phyloP scores from a whole-genome alignment of 1,140 invertebrate genomes.

The Ooceraea biroi region DNA sequence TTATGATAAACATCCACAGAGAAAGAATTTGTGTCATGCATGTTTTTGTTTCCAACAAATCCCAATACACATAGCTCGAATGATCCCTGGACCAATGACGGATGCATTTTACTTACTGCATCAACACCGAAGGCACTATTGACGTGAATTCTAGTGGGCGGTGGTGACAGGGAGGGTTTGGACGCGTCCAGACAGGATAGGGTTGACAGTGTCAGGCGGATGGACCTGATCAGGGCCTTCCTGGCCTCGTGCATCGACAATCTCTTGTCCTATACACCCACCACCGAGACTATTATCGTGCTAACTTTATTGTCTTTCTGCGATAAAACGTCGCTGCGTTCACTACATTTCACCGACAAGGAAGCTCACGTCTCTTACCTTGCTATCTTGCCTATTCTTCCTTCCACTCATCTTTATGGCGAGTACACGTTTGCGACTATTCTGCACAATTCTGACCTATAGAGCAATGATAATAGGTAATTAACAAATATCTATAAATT shows the following conservation, averaged over 20 bases:
- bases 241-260: constrained; percentile 78
- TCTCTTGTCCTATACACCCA: constrained; percentile 81
- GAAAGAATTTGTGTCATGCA: too few species aligned
- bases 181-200: constrained; percentile 81
- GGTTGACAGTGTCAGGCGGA: constrained; percentile 81
- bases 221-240: constrained; percentile 79
- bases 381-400: constrained; percentile 32
- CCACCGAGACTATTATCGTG: constrained; percentile 75
- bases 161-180: constrained; percentile 79
- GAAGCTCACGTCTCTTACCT: constrained; percentile 38
- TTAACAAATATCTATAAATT: neutral
- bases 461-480: constrained; percentile 6
- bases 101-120: constrained; percentile 69
- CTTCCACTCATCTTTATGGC: constrained; percentile 1
- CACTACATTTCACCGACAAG: constrained; percentile 5
- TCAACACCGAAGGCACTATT: constrained; percentile 75
- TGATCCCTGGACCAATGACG: neutral
- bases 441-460: constrained; percentile 86
- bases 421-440: constrained; percentile 83
- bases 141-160: constrained; percentile 81
- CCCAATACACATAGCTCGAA: too few species aligned
- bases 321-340: constrained; percentile 1
- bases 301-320: constrained; percentile 60
- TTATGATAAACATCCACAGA: too few species aligned
- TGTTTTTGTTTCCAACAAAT: too few species aligned